A percentile compares a stretch with the other conserved stretches of the same genome.
These are phyloP conservation scores for Caenorhabditis sp. DNA, from an alignment of 2,888 invertebrate species.

Conservation along the genomic window DNA sequence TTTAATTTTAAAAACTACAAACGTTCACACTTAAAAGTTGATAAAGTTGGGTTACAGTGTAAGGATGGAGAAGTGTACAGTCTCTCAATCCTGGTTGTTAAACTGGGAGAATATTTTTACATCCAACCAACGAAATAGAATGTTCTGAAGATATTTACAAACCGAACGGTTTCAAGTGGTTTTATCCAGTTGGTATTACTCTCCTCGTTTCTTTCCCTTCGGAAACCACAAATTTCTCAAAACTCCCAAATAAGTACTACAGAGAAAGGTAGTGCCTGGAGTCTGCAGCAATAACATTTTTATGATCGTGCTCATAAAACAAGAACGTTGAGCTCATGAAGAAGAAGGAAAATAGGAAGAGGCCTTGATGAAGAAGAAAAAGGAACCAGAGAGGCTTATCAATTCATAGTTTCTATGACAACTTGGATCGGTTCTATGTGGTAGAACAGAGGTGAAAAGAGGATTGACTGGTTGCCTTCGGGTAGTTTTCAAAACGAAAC, in stretches of 20 bases:
- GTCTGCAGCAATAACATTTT: conserved; percentile 23
- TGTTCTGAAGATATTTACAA: too few relatives aligned
- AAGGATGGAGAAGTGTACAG: too few relatives aligned
- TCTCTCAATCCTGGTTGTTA: too few relatives aligned
- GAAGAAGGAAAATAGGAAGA: background rate
- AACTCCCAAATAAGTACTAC: background rate
- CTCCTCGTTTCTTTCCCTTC: background rate
- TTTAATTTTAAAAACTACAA: too few relatives aligned
- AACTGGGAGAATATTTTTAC: too few relatives aligned
- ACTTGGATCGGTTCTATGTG: conserved; percentile 15
- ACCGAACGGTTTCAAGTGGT: too few relatives aligned
- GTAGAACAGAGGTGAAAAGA: background rate
- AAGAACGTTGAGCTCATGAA: background rate
- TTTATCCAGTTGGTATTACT: too few relatives aligned
- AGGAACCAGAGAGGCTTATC: conserved; percentile 9
- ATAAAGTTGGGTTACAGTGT: too few relatives aligned
- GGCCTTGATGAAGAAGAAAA: background rate
- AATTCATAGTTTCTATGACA: conserved; percentile 48
- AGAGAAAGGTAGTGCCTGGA: conserved; percentile 42
- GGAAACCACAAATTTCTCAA: background rate
- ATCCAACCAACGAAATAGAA: too few relatives aligned
- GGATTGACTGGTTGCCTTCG: background rate
- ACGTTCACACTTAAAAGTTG: too few relatives aligned
- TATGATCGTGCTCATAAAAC: conserved; percentile 41
- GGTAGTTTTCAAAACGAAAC: conserved; percentile 7